phyloP scores from a whole-genome alignment of 2,888 invertebrate species.

The Drosophila monieri region DNA sequence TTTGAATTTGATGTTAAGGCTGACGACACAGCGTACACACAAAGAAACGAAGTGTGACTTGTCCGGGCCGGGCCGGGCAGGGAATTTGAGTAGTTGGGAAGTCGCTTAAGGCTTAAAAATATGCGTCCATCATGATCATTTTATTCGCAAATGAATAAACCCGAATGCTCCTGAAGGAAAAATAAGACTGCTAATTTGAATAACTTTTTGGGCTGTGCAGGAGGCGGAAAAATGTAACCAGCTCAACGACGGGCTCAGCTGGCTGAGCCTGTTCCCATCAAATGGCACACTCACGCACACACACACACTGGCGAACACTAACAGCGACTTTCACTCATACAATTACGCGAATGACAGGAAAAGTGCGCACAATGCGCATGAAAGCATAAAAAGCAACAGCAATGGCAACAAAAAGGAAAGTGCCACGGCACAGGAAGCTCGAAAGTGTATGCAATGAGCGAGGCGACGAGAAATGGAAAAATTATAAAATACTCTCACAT shows the following conservation, averaged over 20 bases:
- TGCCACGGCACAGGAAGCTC: constrained; percentile 37
- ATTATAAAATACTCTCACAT: constrained; percentile 65
- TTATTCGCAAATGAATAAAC: not conserved
- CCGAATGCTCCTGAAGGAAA: not conserved
- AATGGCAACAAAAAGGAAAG: constrained; percentile 25
- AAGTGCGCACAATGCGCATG: constrained; percentile 74
- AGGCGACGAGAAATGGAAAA: constrained; percentile 65
- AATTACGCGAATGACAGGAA: constrained; percentile 76
- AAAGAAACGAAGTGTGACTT: not conserved
- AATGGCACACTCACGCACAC: constrained; percentile 56
- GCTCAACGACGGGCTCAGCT: constrained; percentile 44
- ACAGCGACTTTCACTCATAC: constrained; percentile 44
- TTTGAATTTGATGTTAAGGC: constrained; percentile 74
- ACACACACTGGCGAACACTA: constrained; percentile 20
- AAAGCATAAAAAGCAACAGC: constrained; percentile 66
- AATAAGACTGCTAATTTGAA: not conserved
- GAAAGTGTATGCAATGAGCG: constrained; percentile 64
- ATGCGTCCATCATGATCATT: not conserved
- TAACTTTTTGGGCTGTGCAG: constrained; percentile 8
- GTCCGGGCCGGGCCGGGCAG: no score
- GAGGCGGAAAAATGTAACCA: constrained; percentile 55
- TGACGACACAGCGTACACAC: constrained; percentile 46
- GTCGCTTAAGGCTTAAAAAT: not conserved
- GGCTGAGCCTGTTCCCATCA: constrained; percentile 59
- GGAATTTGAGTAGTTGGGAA: not conserved